phyloP scores from a whole-genome alignment of 2,888 invertebrate genomes.

The Acrobasis consociella region DNA sequence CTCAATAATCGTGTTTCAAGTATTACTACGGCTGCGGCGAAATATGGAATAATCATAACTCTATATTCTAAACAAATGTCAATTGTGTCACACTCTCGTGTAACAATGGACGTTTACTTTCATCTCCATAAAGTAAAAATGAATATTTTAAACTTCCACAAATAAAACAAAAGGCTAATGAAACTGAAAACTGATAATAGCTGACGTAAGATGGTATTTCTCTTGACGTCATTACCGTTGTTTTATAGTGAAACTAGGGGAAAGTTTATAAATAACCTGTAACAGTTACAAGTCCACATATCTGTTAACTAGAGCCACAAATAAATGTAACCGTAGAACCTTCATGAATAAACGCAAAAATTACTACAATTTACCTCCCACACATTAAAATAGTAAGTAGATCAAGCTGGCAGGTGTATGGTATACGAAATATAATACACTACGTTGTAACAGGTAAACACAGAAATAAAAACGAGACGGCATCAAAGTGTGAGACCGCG shows the following conservation, averaged over 20 bases:
- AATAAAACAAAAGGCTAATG: constrained; percentile 5
- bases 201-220: neutral
- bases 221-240: constrained; percentile 25
- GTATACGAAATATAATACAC: constrained; percentile 13
- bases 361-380: constrained; percentile 18
- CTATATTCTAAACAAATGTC: constrained; percentile 15
- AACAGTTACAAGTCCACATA: constrained; percentile 14
- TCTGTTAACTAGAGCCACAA: constrained; percentile 4
- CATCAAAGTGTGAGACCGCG: constrained; percentile 53
- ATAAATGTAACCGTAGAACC: constrained; percentile 4
- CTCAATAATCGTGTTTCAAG: constrained; percentile 62
- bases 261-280: constrained; percentile 21
- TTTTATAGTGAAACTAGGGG: constrained; percentile 37
- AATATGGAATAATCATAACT: constrained; percentile 19
- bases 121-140: constrained; percentile 6
- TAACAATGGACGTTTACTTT: constrained; percentile 23
- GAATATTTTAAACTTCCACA: neutral
- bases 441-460: constrained; percentile 20
- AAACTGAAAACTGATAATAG: constrained; percentile 2
- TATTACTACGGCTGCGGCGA: constrained; percentile 41
- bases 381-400: constrained; percentile 15
- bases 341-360: constrained; percentile 4
- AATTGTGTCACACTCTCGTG: constrained; percentile 18
- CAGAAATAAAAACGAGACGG: constrained; percentile 38
- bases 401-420: constrained; percentile 9